A percentile compares a stretch with the other conserved stretches of the same genome.
Evolutionary conservation across 2,888 invertebrate genomes (phyloP).

Genomic region (Kuschelorhynchus macadamiae): DNA sequence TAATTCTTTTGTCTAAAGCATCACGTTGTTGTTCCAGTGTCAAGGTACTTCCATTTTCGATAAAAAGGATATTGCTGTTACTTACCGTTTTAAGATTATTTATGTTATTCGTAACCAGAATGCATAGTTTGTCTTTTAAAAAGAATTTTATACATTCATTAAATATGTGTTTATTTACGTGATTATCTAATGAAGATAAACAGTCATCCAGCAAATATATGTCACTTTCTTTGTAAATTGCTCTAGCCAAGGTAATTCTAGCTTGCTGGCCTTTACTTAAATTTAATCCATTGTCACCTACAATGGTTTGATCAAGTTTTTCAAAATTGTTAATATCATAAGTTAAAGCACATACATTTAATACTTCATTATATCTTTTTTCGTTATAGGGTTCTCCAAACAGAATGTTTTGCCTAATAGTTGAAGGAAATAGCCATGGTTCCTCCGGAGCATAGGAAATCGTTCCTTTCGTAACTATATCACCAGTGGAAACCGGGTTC

Average conservation of each 20-base stretch:
- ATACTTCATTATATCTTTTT: conserved; percentile 62
- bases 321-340: conserved; percentile 69
- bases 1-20: conserved; percentile 54
- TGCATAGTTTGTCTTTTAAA: conserved; percentile 59
- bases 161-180: conserved; percentile 58
- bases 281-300: conserved; percentile 76
- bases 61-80: conserved; percentile 52
- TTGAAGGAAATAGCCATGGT: conserved; percentile 62
- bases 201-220: conserved; percentile 62
- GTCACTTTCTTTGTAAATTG: conserved; percentile 60
- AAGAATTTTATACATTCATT: conserved; percentile 58
- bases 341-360: conserved; percentile 68
- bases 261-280: conserved; percentile 74
- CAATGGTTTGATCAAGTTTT: conserved; percentile 69
- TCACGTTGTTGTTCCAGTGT: conserved; percentile 53
- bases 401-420: conserved; percentile 62
- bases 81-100: conserved; percentile 55
- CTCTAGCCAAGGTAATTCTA: conserved; percentile 60
- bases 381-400: conserved; percentile 64
- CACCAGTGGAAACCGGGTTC: conserved; percentile 51
- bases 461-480: conserved; percentile 54
- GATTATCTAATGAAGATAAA: conserved; percentile 58
- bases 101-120: conserved; percentile 60
- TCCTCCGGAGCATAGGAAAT: conserved; percentile 61
- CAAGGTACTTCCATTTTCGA: conserved; percentile 55